Percentiles rank a stretch among this genome's conserved stretches.
Conservation (phyloP, 2,797 vertebrate species). For the Pitangus sulphuratus region DNA sequence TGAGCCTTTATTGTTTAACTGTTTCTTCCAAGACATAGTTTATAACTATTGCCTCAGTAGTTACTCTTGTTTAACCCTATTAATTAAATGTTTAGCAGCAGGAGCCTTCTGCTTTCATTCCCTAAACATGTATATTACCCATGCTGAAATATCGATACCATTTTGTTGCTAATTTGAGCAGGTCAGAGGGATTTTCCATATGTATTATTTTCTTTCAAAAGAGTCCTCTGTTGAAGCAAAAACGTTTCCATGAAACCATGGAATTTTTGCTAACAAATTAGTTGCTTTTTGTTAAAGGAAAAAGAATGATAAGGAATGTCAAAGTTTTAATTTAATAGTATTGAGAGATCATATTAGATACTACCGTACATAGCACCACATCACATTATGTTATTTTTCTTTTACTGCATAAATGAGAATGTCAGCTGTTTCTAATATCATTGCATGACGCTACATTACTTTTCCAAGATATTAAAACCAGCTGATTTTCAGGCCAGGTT, state of each 20-base stretch:
- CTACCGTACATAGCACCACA: background rate
- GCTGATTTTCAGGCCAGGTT: background rate
- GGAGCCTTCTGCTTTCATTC: background rate
- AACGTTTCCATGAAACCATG: background rate
- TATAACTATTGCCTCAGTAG: background rate
- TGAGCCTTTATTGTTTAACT: background rate
- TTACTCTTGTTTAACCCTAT: background rate
- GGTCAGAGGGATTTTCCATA: background rate
- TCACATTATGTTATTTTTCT: background rate
- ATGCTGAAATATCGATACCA: background rate
- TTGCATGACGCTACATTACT: background rate
- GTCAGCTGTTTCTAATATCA: slow-evolving; percentile 10
- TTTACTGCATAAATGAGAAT: slow-evolving; percentile 1
- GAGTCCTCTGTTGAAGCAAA: background rate
- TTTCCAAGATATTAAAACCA: slow-evolving; percentile 40
- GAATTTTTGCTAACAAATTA: background rate
- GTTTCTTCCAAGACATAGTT: background rate
- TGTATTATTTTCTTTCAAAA: background rate
- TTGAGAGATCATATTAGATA: background rate
- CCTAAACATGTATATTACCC: background rate
- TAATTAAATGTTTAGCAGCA: background rate
- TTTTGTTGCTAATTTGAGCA: background rate
- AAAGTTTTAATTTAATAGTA: background rate
- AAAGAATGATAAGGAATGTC: background rate
- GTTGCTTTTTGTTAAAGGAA: background rate